These are phyloP conservation scores for Galagoides demidoff DNA, from an alignment of 2,797 vertebrate genomes.

Conservation along the genomic window DNA sequence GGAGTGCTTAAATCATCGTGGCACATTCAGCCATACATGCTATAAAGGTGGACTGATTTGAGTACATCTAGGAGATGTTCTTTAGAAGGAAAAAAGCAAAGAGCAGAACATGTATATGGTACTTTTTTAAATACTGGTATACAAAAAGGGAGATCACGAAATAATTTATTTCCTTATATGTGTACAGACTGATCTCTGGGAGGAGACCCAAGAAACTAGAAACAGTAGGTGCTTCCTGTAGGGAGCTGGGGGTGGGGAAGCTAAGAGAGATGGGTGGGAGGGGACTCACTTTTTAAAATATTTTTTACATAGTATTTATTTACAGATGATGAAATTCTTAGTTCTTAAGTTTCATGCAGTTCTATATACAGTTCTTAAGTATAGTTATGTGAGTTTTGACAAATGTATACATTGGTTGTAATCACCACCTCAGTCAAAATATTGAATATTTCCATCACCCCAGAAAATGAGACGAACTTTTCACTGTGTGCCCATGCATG, in stretches of 20 bases:
- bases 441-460: background rate
- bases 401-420: too few species aligned
- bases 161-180: background rate
- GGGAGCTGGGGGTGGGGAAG: too few species aligned
- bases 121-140: background rate
- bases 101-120: background rate
- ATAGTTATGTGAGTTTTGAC: background rate
- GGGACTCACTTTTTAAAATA: background rate
- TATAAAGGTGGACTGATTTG: rapidly evolving
- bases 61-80: background rate
- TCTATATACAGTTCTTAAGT: background rate
- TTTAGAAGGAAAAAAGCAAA: background rate
- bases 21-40: background rate
- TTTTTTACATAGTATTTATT: background rate
- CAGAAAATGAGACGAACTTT: background rate
- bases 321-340: background rate
- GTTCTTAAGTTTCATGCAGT: background rate
- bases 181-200: background rate
- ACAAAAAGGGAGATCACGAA: background rate
- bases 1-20: rapidly evolving
- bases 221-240: background rate
- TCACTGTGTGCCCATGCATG: background rate
- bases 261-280: background rate
- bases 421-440: background rate
- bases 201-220: background rate